A percentile compares a stretch with the other conserved stretches of the same genome.
phyloP scores from a whole-genome alignment of 2,888 invertebrate genomes.

The Endotricha flammealis region DNA sequence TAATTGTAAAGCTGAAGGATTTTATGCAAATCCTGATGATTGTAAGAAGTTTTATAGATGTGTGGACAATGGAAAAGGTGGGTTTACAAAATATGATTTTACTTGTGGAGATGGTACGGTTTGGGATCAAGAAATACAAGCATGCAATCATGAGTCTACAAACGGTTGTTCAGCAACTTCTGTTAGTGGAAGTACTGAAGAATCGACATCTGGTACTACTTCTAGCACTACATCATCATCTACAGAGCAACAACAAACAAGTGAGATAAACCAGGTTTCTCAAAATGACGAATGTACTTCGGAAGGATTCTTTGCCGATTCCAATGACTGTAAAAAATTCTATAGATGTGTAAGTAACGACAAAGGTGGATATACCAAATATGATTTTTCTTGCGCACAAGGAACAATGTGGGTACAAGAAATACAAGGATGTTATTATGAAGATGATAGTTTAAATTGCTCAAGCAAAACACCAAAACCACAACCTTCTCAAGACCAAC shows the following conservation, averaged over 20 bases:
- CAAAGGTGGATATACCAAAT: conserved; percentile 64
- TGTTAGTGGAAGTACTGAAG: conserved; percentile 2
- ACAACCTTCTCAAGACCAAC: conserved; percentile 18
- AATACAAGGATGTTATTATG: conserved; percentile 74
- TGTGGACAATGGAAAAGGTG: conserved; percentile 78
- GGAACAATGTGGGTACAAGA: conserved; percentile 84
- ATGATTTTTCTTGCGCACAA: conserved; percentile 80
- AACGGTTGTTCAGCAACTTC: conserved; percentile 22
- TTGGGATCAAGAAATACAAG: conserved; percentile 76
- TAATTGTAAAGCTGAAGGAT: conserved; percentile 80
- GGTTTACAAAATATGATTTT: conserved; percentile 82
- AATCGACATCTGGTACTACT: conserved; percentile 16
- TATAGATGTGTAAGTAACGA: conserved; percentile 82
- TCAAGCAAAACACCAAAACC: conserved; percentile 29
- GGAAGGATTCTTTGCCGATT: conserved; percentile 84
- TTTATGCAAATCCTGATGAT: conserved; percentile 80
- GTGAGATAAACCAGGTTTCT: conserved; percentile 2
- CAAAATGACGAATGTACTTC: conserved; percentile 56
- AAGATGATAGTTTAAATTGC: conserved; percentile 36
- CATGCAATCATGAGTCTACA: conserved; percentile 71
- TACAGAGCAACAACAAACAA: conserved; percentile 3
- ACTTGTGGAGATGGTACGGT: conserved; percentile 84
- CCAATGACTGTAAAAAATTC: conserved; percentile 84
- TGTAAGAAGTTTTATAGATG: conserved; percentile 87
- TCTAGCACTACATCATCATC: conserved; percentile 17